Base-by-base conservation (phyloP, 2,888 invertebrate genomes). In the Lasioglossum figueresi region DNA sequence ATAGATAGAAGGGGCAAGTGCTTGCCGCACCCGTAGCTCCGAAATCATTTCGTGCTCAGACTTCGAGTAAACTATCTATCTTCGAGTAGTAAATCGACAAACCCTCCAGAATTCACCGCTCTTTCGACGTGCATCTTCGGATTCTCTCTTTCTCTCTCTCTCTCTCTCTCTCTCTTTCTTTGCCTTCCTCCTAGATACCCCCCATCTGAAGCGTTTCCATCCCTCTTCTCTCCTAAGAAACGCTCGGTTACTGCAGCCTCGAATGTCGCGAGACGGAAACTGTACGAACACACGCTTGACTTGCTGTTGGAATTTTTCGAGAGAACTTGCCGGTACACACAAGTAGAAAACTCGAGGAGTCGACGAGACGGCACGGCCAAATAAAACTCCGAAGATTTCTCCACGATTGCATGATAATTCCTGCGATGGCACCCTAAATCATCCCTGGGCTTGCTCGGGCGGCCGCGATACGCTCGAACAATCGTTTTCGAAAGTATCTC, bases 11-110 rank as follows among this genome's bases (percentile, higher is more conserved):
- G 85, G 82, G 81, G 81, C 81, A 85, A 88, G 86, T 80, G 83
- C 83, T 83, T 79, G 88, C 80, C 86, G 81, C 82, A 81, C 76
- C 80, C 84, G 81, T 86, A 86, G 78, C 87, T 89, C 84, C 81
- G 89, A 91, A 91, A 91, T 91, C 84, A 91, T 91, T 91, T 84
- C 86, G 86, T 87, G 84, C 81, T 91, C 88, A 86, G 86, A 88
- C 88, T 90, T 90, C 82, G 88, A 87, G 83, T 86, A 90, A 89
- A 91, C 88, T 91, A 91, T 91, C 89, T 87, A 89, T 90, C 90
- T 90, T 90, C 84, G 88, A 88, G 86, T 81, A 88, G 85, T 88
- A 88, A 91, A 91, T 91, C 89, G 91, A 91, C 83, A 80, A 88
- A 86, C 88, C 79, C 77, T 84, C 79, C 80, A 89, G 81, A 89